Percentiles rank a stretch among this genome's conserved stretches.
Conservation (phyloP, 2,888 invertebrate species). For the Leuctra nigra region DNA sequence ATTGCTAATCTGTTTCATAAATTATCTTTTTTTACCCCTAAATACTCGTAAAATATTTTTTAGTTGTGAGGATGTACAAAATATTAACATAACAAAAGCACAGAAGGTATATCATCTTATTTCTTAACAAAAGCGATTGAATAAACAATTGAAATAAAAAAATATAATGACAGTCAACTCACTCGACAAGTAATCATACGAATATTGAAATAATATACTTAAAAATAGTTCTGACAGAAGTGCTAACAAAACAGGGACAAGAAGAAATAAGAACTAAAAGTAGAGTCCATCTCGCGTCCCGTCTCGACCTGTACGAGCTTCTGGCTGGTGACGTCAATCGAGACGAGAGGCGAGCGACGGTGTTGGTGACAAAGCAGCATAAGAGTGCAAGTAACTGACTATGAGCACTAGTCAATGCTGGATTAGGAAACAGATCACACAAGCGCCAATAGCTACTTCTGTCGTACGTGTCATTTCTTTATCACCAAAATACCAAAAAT, state of each 20-base stretch:
- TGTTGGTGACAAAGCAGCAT: not conserved
- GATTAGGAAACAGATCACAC: not conserved
- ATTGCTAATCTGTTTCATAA: conserved; percentile 38
- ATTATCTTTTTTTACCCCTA: conserved; percentile 24
- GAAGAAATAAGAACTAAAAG: not conserved
- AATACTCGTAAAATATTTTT: conserved; percentile 25
- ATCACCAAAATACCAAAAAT: conserved; percentile 2
- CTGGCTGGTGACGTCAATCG: no score
- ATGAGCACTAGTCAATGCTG: not conserved
- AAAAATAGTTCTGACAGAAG: not conserved
- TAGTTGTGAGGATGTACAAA: conserved; percentile 28
- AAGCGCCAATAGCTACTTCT: not conserved
- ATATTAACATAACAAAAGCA: conserved; percentile 27
- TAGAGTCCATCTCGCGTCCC: no score
- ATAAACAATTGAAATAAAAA: conserved; percentile 13
- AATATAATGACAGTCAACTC: not conserved
- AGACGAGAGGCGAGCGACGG: no score
- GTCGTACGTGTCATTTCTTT: not conserved
- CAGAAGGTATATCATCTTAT: conserved; percentile 23
- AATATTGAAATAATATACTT: conserved; percentile 6
- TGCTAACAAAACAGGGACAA: not conserved
- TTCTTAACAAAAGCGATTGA: conserved; percentile 17
- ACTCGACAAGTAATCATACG: not conserved
- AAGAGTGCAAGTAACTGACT: not conserved
- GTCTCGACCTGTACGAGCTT: no score